These are phyloP conservation scores for Dolichopus griseipennis DNA, from an alignment of 2,888 invertebrate species.

Conservation along the genomic window DNA sequence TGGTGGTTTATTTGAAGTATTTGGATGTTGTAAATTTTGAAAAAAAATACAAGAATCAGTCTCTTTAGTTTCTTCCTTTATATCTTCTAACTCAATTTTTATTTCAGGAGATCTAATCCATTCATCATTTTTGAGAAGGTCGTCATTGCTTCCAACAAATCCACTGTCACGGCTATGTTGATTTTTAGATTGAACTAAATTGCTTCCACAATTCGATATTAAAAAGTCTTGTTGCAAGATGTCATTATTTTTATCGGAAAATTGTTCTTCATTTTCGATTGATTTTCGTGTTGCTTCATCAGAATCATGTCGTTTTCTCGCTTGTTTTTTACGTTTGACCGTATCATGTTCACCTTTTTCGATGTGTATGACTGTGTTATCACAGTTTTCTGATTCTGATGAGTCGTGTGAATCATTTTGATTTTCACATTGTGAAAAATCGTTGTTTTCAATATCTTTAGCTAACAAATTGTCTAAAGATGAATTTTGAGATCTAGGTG, in stretches of 20 bases:
- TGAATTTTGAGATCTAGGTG: conserved; percentile 72
- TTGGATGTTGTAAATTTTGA: conserved; percentile 2
- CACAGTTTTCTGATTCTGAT: conserved; percentile 62
- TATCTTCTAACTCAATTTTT: conserved; percentile 50
- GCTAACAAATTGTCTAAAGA: conserved; percentile 70
- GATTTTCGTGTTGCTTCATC: conserved; percentile 44
- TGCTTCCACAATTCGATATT: conserved; percentile 40
- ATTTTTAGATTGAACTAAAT: conserved; percentile 58
- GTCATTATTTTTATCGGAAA: conserved; percentile 53
- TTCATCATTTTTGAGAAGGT: conserved; percentile 57
- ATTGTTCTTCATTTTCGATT: conserved; percentile 53
- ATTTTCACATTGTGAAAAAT: conserved; percentile 30
- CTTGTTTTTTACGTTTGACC: conserved; percentile 72
- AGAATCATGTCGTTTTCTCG: conserved; percentile 53
- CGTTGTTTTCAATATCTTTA: conserved; percentile 44
- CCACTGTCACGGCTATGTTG: conserved; percentile 81
- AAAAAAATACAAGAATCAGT: conserved; percentile 4
- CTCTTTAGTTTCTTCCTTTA: conserved; percentile 42
- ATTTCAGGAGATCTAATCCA: conserved; percentile 20
- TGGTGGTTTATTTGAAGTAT: conserved; percentile 9
- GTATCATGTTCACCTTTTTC: conserved; percentile 70
- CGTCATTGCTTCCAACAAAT: conserved; percentile 81
- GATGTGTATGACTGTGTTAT: conserved; percentile 57
- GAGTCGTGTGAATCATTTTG: conserved; percentile 52
- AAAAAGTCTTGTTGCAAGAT: conserved; percentile 37